Evolutionary conservation across 2,797 vertebrate species (phyloP).

Genomic region (Helarctos malayanus): DNA sequence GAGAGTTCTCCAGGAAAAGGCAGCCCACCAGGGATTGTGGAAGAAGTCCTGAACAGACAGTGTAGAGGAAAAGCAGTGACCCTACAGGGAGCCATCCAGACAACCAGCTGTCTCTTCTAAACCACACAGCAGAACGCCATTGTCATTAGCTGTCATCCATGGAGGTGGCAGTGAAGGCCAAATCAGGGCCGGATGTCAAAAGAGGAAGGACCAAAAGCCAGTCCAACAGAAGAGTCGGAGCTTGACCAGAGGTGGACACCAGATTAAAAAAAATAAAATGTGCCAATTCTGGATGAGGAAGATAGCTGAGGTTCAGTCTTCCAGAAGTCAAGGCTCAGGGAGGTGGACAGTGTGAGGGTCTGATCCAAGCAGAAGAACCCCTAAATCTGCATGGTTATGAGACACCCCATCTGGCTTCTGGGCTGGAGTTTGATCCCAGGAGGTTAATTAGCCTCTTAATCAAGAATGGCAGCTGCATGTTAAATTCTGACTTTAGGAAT

Average conservation of each 20-base stretch:
- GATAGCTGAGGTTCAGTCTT: background rate
- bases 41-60: background rate
- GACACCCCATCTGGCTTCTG: background rate
- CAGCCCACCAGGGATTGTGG: too few relatives aligned
- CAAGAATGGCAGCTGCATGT: background rate
- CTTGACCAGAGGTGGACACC: background rate
- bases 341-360: background rate
- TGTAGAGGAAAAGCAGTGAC: background rate
- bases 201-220: background rate
- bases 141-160: background rate
- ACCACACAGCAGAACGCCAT: background rate
- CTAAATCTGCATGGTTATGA: background rate
- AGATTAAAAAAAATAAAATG: background rate
- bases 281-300: background rate
- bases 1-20: background rate
- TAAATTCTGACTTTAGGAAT: background rate
- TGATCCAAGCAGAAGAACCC: background rate
- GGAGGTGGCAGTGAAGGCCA: background rate
- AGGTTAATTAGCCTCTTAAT: background rate
- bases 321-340: background rate
- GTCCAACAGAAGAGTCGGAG: background rate
- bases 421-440: background rate
- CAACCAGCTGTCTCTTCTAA: rapidly evolving
- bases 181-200: background rate
- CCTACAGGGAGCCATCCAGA: background rate